Percentiles rank a stretch among this genome's conserved stretches.
These are phyloP conservation scores for Syngnathus scovelli DNA, from an alignment of 2,113 vertebrate species.

Conservation along the genomic window DNA sequence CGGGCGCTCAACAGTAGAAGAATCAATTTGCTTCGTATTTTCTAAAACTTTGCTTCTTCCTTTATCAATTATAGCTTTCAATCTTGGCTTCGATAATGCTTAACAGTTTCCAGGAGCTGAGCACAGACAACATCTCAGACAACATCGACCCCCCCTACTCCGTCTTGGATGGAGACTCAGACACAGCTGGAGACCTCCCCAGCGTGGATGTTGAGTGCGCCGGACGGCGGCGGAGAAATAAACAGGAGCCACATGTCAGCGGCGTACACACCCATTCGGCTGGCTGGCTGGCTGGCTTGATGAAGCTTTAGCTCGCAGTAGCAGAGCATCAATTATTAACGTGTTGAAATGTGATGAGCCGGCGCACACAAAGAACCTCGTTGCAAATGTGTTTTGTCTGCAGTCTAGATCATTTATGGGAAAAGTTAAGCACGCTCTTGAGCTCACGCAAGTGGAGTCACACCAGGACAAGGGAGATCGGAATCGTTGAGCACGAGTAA, in stretches of 20 bases:
- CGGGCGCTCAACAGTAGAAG: constrained; percentile 4
- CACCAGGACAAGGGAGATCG: background rate
- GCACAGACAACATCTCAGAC: background rate
- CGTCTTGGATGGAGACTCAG: background rate
- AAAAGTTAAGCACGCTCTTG: background rate
- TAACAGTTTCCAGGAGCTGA: background rate
- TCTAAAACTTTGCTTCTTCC: background rate
- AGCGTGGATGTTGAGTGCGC: constrained; percentile 26
- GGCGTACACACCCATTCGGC: constrained; percentile 20
- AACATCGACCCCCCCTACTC: background rate
- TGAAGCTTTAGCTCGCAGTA: constrained; percentile 45
- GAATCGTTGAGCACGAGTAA: background rate
- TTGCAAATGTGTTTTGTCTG: background rate
- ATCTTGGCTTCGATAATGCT: background rate
- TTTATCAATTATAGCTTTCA: background rate
- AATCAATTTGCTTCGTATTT: background rate
- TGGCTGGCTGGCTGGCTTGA: constrained; percentile 27
- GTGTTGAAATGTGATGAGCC: constrained; percentile 60
- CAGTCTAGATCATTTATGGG: background rate
- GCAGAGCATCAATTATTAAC: constrained; percentile 65
- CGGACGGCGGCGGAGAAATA: constrained; percentile 27
- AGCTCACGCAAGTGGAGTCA: background rate
- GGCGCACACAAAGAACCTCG: constrained; percentile 47
- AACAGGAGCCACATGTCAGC: constrained; percentile 57
- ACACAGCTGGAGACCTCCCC: constrained; percentile 50